phyloP scores from a whole-genome alignment of 2,113 vertebrate genomes.

The Lethenteron reissneri region DNA sequence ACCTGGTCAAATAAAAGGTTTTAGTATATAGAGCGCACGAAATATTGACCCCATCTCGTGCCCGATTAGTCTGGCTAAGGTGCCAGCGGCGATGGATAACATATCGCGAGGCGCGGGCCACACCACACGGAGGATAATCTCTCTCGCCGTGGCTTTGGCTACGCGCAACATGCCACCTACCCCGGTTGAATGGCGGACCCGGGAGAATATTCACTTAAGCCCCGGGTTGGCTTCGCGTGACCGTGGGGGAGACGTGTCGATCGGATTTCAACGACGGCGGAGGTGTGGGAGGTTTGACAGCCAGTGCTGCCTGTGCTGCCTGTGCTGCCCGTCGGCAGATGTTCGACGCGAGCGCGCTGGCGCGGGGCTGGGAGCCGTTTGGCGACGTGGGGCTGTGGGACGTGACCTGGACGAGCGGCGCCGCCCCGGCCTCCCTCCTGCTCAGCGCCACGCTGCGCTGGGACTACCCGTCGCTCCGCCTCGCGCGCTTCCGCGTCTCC shows the following conservation, averaged over 20 bases:
- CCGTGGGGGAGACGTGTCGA: neutral
- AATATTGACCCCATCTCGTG: too few species aligned
- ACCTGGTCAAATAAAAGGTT: too few species aligned
- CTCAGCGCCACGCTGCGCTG: constrained; percentile 45
- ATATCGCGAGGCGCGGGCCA: too few species aligned
- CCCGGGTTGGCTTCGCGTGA: neutral
- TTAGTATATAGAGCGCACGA: too few species aligned
- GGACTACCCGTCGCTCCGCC: constrained; percentile 17
- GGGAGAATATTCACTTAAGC: neutral
- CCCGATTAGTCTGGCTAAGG: too few species aligned
- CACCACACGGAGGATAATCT: too few species aligned
- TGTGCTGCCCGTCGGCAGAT: constrained; percentile 17
- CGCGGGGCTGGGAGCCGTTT: constrained; percentile 7
- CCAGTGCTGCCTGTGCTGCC: neutral
- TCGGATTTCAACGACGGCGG: neutral
- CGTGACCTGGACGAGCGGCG: constrained; percentile 18
- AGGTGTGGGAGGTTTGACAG: neutral
- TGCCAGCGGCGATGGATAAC: too few species aligned
- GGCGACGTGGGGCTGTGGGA: constrained; percentile 12
- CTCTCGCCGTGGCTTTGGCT: too few species aligned
- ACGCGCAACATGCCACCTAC: too few species aligned
- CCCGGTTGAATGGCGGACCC: too few species aligned
- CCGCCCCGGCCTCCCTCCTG: neutral
- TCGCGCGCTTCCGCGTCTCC: constrained; percentile 34
- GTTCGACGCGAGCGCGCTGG: constrained; percentile 18